These are phyloP conservation scores for Drosophila cardini DNA, from an alignment of 1,140 invertebrate genomes.

Conservation along the genomic window DNA sequence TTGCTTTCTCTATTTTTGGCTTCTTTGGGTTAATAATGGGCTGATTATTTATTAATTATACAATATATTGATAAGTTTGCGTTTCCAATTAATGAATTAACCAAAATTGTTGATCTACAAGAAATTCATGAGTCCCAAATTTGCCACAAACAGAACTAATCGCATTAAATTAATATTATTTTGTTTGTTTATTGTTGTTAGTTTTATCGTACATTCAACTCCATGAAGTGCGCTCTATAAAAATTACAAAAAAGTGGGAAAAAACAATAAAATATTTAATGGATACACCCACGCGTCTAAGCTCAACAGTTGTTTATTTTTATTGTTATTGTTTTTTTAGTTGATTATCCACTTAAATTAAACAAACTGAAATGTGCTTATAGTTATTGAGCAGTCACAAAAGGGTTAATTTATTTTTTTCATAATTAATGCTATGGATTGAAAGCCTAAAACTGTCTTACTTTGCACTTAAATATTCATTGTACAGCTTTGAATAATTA, in stretches of 20 bases:
- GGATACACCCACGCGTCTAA: conserved; percentile 23
- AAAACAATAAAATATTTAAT: conserved; percentile 16
- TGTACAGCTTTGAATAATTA: not conserved
- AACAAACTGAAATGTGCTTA: conserved; percentile 3
- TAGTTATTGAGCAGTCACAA: not conserved
- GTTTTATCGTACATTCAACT: conserved; percentile 29
- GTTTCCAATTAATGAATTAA: conserved; percentile 21
- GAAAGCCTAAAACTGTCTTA: no score
- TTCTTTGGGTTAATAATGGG: conserved; percentile 28
- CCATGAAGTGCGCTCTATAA: conserved; percentile 7
- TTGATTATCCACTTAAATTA: conserved; percentile 7
- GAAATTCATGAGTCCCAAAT: conserved; percentile 1
- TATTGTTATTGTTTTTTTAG: conserved; percentile 13
- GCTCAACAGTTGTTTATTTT: conserved; percentile 30
- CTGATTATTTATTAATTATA: conserved; percentile 18
- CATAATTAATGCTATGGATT: not conserved
- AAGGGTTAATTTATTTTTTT: not conserved
- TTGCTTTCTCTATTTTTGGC: conserved; percentile 4
- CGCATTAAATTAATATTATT: conserved; percentile 26
- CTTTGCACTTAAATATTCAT: not conserved
- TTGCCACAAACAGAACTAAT: conserved; percentile 19
- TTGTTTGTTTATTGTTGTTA: conserved; percentile 3
- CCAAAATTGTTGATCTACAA: not conserved
- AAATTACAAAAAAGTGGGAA: conserved; percentile 2
- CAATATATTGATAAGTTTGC: conserved; percentile 9